These are phyloP conservation scores for Scalopus aquaticus DNA, from an alignment of 2,113 vertebrate species.

Conservation along the genomic window DNA sequence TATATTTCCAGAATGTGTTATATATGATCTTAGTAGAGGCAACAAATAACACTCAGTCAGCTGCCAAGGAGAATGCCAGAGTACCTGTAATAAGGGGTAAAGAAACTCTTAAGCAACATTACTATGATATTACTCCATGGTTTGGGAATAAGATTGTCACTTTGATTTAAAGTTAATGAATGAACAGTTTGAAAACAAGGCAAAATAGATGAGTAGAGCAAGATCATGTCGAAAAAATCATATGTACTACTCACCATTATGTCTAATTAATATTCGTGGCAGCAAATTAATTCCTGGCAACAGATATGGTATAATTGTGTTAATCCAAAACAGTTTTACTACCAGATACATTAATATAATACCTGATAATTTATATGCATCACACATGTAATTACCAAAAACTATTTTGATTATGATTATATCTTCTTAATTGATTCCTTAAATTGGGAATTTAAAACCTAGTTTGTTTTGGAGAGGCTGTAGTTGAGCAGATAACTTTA, in stretches of 20 bases:
- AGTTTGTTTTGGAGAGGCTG: background rate
- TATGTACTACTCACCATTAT: background rate
- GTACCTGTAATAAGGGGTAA: background rate
- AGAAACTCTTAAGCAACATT: background rate
- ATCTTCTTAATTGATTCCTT: constrained; percentile 35
- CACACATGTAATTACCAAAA: constrained; percentile 4
- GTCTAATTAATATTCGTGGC: background rate
- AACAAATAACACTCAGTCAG: background rate
- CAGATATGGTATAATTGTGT: background rate
- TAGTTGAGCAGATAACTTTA: constrained; percentile 23
- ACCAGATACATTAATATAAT: background rate
- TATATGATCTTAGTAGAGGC: background rate
- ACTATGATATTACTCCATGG: background rate
- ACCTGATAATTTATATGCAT: constrained; percentile 12
- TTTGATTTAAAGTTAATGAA: background rate
- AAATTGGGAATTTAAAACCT: background rate
- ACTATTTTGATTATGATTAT: constrained; percentile 28
- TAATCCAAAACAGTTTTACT: background rate
- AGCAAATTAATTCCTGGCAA: background rate
- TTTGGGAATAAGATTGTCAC: background rate
- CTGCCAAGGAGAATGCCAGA: background rate
- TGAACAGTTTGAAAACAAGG: background rate
- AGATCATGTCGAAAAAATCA: background rate
- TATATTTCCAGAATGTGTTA: background rate
- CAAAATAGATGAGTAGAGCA: background rate